phyloP scores from a whole-genome alignment of 2,113 vertebrate species.

The Oncorhynchus nerka region DNA sequence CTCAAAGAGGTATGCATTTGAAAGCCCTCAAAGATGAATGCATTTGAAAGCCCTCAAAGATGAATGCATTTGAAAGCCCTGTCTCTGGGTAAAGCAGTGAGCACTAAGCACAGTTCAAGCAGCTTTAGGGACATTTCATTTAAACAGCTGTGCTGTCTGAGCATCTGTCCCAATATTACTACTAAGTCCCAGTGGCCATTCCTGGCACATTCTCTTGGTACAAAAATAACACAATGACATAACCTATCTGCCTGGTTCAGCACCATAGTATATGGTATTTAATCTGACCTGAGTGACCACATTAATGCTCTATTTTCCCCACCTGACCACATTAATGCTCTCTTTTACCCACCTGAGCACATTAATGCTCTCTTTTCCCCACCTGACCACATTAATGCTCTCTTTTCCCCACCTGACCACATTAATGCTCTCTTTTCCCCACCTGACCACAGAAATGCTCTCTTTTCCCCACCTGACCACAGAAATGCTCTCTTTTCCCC shows the following conservation, averaged over 20 bases:
- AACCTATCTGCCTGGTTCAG: background rate
- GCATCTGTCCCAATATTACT: conserved; percentile 34
- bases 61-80: background rate
- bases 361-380: too few relatives aligned
- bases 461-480: too few relatives aligned
- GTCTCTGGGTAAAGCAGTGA: too few relatives aligned
- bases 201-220: conserved; percentile 1
- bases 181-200: conserved; percentile 9
- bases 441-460: too few relatives aligned
- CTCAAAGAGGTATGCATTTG: too few relatives aligned
- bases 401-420: too few relatives aligned
- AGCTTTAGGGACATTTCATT: background rate
- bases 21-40: too few relatives aligned
- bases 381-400: too few relatives aligned
- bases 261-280: background rate
- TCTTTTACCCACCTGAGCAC: too few relatives aligned
- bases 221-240: conserved; percentile 7
- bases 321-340: too few relatives aligned
- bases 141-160: conserved; percentile 37
- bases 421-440: too few relatives aligned
- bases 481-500: background rate
- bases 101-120: background rate
- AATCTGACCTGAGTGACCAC: background rate
- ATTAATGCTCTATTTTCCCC: background rate
- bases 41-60: too few relatives aligned